Base-by-base conservation (phyloP, 2,797 vertebrate species). In the Lophotriccus pileatus region DNA sequence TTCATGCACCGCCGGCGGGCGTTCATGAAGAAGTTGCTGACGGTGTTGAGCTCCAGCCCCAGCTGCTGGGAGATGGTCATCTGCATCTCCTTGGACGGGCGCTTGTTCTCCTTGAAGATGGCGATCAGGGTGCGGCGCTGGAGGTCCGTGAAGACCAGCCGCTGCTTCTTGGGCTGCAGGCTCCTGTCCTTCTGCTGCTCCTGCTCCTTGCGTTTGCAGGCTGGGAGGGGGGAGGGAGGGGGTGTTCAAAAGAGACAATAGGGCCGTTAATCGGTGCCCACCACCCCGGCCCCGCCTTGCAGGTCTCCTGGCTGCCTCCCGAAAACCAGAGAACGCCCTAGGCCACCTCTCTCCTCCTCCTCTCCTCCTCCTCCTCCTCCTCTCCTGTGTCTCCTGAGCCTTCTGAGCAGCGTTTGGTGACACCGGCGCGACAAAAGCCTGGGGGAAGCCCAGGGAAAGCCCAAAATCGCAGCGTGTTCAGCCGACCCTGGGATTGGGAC, bases 21-120 rank as follows among this genome's bases (percentile, higher is more conserved):
- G 7, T 99, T 99, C 99, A 99, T 99, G 97, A 99, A 99, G 98
- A 99, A 99, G 97, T 99, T 99, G 99, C 99, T 99, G 98, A 99
- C 99, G 6, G 99, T 99, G 98, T 97, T 99, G 97, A 99, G 99
- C 98, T 99, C 99, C 97, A 99, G 96, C 95, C 99, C 99, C 41
- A 99, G 98, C 97, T 99, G 99, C 98, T 99, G 99, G 1, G 99
- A 99, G 97, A 99, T 99, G 98, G 99, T 99, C 94, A 99, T 98
- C 98, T 99, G 99, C 99, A 99, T 99, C 96, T 99, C 99, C 84
- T 99, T 99, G 95, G 99, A 99, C 4, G 99, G 99, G 37, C 99
- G 98, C 98, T 99, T 99, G 98, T 99, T 99, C 98, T 99, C 99
- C 97, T 99, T 99, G 98, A 99, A 99, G 98, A 99, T 99, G 97